Percentiles rank a stretch among this genome's conserved stretches.
Evolutionary conservation across 1,140 invertebrate genomes (phyloP).

Genomic region (Tetramorium simillimum): DNA sequence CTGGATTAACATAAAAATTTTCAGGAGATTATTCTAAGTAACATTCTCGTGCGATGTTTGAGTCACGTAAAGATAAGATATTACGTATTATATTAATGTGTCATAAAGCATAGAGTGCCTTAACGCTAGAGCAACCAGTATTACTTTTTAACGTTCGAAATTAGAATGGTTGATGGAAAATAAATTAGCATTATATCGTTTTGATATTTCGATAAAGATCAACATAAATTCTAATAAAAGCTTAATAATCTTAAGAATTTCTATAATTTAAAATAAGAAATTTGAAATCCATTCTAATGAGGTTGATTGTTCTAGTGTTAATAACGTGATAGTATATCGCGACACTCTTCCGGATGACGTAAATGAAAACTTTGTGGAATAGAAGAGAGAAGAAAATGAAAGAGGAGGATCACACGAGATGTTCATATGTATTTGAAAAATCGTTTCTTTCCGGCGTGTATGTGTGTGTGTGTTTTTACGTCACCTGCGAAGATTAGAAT

Average conservation of each 20-base stretch:
- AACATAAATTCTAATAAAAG: not conserved
- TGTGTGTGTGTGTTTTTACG: not conserved
- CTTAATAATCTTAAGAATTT: not conserved
- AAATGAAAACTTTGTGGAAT: not conserved
- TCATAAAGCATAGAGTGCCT: not conserved
- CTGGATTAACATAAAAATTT: conserved; percentile 2
- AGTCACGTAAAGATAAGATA: not conserved
- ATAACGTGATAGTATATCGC: not conserved
- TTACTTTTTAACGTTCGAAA: no score
- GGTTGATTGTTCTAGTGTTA: not conserved
- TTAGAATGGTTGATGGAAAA: no score
- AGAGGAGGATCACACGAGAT: not conserved
- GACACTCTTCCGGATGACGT: conserved; percentile 63
- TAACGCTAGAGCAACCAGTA: not conserved
- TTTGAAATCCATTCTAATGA: not conserved
- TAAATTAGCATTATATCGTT: not conserved
- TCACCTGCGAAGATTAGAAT: conserved; percentile 49
- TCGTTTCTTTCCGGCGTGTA: not conserved
- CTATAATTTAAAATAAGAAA: not conserved
- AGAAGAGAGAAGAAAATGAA: not conserved
- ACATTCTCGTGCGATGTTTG: not conserved
- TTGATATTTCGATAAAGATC: not conserved
- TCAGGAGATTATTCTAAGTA: conserved; percentile 2
- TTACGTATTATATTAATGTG: not conserved
- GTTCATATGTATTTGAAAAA: not conserved